These are phyloP conservation scores for Pelmatolapia mariae DNA, from an alignment of 2,113 vertebrate genomes.

Conservation along the genomic window DNA sequence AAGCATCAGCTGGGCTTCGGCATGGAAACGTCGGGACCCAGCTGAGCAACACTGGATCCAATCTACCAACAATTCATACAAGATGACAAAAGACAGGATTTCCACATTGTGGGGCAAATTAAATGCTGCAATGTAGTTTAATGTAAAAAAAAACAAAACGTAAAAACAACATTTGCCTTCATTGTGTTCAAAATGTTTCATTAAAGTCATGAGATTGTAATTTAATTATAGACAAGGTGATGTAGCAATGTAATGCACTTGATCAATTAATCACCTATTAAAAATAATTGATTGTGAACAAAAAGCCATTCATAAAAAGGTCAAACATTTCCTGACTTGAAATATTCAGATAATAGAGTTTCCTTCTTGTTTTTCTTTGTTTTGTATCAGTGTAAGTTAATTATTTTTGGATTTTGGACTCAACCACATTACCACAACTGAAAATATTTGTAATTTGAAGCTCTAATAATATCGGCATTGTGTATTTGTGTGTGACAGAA, in stretches of 20 bases:
- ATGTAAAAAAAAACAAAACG: background rate
- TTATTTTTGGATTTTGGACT: background rate
- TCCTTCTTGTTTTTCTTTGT: background rate
- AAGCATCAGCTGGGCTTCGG: slow-evolving; percentile 30
- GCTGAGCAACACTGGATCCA: background rate
- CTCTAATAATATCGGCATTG: background rate
- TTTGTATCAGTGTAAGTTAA: background rate
- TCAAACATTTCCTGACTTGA: background rate
- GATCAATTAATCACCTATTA: background rate
- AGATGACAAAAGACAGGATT: background rate
- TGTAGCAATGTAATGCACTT: background rate
- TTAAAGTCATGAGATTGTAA: background rate
- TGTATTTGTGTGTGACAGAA: background rate
- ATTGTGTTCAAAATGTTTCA: background rate
- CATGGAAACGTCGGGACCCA: background rate
- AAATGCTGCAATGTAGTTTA: background rate
- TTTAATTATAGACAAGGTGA: background rate
- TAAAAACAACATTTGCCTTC: background rate
- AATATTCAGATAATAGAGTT: background rate
- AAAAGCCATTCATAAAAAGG: background rate
- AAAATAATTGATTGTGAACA: background rate
- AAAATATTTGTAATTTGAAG: background rate
- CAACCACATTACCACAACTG: background rate
- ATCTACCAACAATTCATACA: slow-evolving; percentile 15
- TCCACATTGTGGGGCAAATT: slow-evolving; percentile 11